Conservation (phyloP, 2,113 vertebrate species). For the Callocephalon fimbriatum region DNA sequence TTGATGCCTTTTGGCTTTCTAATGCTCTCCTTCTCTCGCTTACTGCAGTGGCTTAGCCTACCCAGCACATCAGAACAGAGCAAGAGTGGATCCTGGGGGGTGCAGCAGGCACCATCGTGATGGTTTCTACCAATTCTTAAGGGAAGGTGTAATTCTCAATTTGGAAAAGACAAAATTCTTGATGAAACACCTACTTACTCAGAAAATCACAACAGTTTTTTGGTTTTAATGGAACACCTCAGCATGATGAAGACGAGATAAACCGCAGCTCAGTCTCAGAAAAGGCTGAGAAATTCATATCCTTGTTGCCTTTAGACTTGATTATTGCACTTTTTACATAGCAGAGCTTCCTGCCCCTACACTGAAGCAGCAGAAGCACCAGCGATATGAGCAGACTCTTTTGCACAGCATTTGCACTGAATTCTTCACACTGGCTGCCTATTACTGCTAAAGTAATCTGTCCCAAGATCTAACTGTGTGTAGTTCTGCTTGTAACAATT, state of each 20-base stretch:
- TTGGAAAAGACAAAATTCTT: background rate
- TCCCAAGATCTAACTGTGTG: background rate
- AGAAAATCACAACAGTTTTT: background rate
- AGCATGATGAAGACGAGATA: background rate
- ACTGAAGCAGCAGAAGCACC: background rate
- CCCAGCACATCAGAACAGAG: accelerated
- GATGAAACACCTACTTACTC: background rate
- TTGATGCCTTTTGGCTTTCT: background rate
- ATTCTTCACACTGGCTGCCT: background rate
- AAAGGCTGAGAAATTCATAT: background rate
- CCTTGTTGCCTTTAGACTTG: background rate
- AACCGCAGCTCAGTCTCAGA: background rate
- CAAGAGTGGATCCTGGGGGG: background rate
- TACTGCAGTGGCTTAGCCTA: background rate
- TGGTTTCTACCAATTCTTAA: background rate
- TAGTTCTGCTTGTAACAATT: background rate
- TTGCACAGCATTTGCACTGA: background rate
- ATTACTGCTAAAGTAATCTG: background rate
- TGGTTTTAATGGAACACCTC: background rate
- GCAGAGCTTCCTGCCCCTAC: background rate
- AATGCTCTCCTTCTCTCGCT: background rate
- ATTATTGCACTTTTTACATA: background rate
- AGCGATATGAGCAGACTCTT: background rate
- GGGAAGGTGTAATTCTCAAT: background rate
- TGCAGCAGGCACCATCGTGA: background rate